Evolutionary conservation across 2,113 vertebrate species (phyloP).

Genomic region (Corynorhinus townsendii): DNA sequence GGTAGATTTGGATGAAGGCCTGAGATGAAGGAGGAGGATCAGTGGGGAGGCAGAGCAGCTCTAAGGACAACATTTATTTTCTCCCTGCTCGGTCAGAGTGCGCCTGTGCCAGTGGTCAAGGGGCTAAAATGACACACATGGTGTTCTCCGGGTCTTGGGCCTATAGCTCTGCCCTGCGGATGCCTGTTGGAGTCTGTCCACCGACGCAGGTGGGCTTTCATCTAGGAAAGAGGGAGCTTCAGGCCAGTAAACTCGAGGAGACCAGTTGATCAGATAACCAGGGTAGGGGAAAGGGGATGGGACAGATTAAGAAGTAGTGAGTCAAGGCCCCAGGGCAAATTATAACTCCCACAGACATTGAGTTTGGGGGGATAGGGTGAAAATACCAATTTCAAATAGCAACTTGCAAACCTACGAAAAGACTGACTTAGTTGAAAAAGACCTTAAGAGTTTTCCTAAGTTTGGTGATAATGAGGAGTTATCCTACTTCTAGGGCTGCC

Average conservation of each 20-base stretch:
- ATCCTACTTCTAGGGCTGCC: neutral
- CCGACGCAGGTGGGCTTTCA: neutral
- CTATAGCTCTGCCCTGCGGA: neutral
- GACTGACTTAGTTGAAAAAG: neutral
- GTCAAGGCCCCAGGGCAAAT: neutral
- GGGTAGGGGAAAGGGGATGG: neutral
- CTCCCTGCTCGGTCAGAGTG: neutral
- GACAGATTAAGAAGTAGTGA: neutral
- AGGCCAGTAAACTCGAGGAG: neutral
- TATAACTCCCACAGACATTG: neutral
- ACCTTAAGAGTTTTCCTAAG: neutral
- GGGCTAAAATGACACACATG: neutral
- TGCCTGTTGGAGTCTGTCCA: neutral
- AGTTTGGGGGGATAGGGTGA: neutral
- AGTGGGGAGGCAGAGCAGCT: neutral
- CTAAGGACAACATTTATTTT: neutral
- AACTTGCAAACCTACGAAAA: neutral
- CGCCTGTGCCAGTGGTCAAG: neutral
- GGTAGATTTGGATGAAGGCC: neutral
- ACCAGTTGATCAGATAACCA: neutral
- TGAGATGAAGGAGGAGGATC: neutral
- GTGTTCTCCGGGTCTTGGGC: neutral
- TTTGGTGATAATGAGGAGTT: neutral
- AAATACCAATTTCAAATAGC: neutral
- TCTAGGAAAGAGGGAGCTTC: neutral